phyloP scores from a whole-genome alignment of 1,140 invertebrate genomes.

The Eulimnadia texana region DNA sequence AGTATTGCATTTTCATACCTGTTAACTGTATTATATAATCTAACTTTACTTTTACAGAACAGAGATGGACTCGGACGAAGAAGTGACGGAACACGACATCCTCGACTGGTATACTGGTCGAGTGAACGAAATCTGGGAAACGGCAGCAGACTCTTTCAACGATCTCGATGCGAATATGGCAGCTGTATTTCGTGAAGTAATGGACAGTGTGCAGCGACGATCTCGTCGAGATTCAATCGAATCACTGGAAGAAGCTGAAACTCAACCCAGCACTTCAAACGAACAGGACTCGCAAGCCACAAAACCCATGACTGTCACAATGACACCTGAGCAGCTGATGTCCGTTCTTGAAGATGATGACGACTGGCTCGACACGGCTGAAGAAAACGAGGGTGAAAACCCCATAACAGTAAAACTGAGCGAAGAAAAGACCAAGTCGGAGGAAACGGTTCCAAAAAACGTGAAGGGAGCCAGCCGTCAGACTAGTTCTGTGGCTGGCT shows the following conservation, averaged over 20 bases:
- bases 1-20: too few relatives aligned
- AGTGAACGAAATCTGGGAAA: slow-evolving; percentile 14
- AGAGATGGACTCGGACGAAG: slow-evolving; percentile 15
- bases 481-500: slow-evolving; percentile 11
- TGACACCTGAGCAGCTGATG: slow-evolving; percentile 10
- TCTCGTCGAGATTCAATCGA: not conserved
- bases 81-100: slow-evolving; percentile 8
- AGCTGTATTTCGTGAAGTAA: slow-evolving; percentile 8
- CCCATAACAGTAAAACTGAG: not conserved
- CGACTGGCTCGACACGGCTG: slow-evolving; percentile 11
- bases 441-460: slow-evolving; percentile 11
- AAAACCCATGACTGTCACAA: not conserved
- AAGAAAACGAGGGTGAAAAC: not conserved
- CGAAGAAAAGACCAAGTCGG: not conserved
- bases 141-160: slow-evolving; percentile 1
- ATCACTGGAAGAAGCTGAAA: not conserved
- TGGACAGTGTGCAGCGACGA: slow-evolving; percentile 5
- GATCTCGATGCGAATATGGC: slow-evolving; percentile 11
- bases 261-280: not conserved
- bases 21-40: too few relatives aligned
- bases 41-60: too few relatives aligned
- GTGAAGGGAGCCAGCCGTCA: slow-evolving; percentile 15
- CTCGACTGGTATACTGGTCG: slow-evolving; percentile 13
- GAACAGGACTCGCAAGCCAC: not conserved
- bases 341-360: slow-evolving; percentile 13